Evolutionary conservation across 2,888 invertebrate genomes (phyloP), one percentile per base, ranked within the genome.

Genomic region (Oscheius sp.): DNA sequence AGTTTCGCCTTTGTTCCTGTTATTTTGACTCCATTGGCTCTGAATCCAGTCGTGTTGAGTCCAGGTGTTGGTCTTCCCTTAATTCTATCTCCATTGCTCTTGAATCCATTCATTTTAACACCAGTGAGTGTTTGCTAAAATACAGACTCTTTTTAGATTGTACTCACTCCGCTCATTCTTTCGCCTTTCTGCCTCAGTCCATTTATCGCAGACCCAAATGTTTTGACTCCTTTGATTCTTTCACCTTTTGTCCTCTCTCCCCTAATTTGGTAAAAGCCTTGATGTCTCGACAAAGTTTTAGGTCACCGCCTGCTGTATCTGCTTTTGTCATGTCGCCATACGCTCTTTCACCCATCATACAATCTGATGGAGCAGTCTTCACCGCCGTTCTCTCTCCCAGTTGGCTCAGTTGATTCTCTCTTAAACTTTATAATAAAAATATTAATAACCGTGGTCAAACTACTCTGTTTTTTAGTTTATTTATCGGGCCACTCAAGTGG

Each of bases 321-420:
- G 64, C 64, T 2, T 64, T 69, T 20, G 25, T 69, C 17, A 53
- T 69, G 2, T 53, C 48, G 50, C 69, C 69, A n/a, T 53, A 64
- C n/a, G 69, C 69, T 15, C 48, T 69, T 17, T 64, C 64, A 2
- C 64, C 69, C 12, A 37, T 69, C 15, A 48, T 69, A 12, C 39
- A 69, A 37, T 52, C 61, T 3, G 65, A 65, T 25, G 65, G 65
- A 52, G 65, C 46, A 4, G 29, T 52, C n/a, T 65, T 53, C 42
- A 65, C 65, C 5, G 52, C 65, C 31, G 53, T 65, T 5, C 29
- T 65, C 17, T 65, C 65, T 1, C 65, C 65, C 37, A 65, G 65
- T 65, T 65, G 65, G 65, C 29, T 52, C 27, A 65, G 65, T 46
- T 67, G 17, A 57, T n/a, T n/a, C n/a, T n/a, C n/a, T n/a, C n/a